Percentiles rank a stretch among this genome's conserved stretches.
Evolutionary conservation across 1,140 invertebrate genomes (phyloP).

Genomic region (Rhyzopertha dominica): DNA sequence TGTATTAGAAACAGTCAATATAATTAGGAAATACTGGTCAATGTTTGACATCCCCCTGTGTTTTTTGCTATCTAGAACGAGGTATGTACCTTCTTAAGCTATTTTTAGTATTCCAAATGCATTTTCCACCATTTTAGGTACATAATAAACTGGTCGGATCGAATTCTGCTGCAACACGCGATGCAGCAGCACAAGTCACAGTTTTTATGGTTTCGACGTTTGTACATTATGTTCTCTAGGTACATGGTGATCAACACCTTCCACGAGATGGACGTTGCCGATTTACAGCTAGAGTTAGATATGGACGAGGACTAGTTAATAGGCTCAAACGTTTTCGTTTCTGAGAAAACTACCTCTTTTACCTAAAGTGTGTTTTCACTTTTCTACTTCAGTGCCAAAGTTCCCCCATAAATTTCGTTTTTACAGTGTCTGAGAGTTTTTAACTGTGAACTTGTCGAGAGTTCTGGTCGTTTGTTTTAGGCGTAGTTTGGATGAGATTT

Average conservation of each 20-base stretch:
- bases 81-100: slow-evolving; percentile 49
- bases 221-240: slow-evolving; percentile 86
- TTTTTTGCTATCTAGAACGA: slow-evolving; percentile 66
- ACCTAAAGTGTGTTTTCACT: too few species aligned
- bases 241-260: slow-evolving; percentile 88
- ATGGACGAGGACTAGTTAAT: too few species aligned
- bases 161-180: slow-evolving; percentile 59
- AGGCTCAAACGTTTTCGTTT: too few species aligned
- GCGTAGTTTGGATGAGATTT: too few species aligned
- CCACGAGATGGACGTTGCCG: slow-evolving; percentile 62
- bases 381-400: too few species aligned
- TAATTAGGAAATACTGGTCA: slow-evolving; percentile 81
- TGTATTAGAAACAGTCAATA: slow-evolving; percentile 75
- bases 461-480: too few species aligned
- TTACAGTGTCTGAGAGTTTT: too few species aligned
- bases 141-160: slow-evolving; percentile 55
- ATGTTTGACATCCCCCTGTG: slow-evolving; percentile 78
- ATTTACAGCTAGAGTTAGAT: slow-evolving; percentile 70
- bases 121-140: slow-evolving; percentile 47
- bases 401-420: too few species aligned
- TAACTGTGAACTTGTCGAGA: too few species aligned
- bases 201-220: slow-evolving; percentile 85
- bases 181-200: slow-evolving; percentile 85
- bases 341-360: too few species aligned
- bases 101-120: slow-evolving; percentile 8